Percentiles rank a stretch among this genome's conserved stretches.
phyloP scores from a whole-genome alignment of 2,797 vertebrate genomes.

The Tadarida brasiliensis region DNA sequence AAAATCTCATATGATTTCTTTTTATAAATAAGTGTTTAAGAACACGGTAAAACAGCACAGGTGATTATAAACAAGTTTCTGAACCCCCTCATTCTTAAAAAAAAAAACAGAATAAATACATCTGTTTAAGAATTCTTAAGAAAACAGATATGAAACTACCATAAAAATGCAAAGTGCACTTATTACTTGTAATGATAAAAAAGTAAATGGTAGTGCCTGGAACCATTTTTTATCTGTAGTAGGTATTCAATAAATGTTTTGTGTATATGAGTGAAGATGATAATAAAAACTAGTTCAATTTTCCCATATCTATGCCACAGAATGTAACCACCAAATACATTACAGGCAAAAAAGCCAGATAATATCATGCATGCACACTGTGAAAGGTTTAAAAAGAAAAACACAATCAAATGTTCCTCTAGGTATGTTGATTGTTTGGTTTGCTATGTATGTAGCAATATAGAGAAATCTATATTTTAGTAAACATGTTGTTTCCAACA shows the following conservation, averaged over 20 bases:
- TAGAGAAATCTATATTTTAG: neutral
- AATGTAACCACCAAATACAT: neutral
- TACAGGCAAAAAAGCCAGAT: neutral
- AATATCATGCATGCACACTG: neutral
- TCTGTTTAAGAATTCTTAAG: slow-evolving; percentile 8
- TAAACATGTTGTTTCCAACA: neutral
- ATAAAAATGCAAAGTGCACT: neutral
- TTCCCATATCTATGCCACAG: neutral
- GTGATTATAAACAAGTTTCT: neutral
- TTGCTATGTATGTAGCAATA: neutral
- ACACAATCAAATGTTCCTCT: neutral
- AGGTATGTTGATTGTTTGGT: neutral
- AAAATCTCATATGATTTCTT: slow-evolving; percentile 46
- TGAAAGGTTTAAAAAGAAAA: slow-evolving; percentile 27
- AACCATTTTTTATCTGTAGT: neutral
- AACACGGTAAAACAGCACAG: neutral
- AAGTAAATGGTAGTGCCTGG: neutral
- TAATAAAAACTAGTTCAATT: slow-evolving; percentile 18
- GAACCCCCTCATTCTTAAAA: neutral
- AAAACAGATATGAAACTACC: neutral
- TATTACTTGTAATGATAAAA: neutral
- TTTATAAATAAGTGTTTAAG: slow-evolving; percentile 51
- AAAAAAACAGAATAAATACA: neutral
- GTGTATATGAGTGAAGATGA: neutral
- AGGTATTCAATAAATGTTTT: slow-evolving; percentile 2